Evolutionary conservation across 2,888 invertebrate species (phyloP).

Genomic region (Nudaria mundana): DNA sequence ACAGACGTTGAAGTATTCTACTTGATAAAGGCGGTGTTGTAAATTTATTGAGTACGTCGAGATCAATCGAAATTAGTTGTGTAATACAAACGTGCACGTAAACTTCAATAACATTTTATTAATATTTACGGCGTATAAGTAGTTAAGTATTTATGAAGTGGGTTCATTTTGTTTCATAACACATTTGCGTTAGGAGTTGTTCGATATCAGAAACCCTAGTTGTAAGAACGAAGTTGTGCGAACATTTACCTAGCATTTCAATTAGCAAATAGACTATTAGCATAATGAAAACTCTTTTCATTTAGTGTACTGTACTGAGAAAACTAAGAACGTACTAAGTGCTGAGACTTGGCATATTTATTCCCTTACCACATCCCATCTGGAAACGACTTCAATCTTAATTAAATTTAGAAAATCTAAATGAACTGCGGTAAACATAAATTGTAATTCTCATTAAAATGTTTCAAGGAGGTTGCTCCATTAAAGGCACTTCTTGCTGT

Average conservation of each 20-base stretch:
- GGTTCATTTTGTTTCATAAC: too few relatives aligned
- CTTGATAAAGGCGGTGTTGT: slow-evolving; percentile 28
- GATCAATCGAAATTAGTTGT: slow-evolving; percentile 34
- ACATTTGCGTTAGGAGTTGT: too few relatives aligned
- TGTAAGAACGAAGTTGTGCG: too few relatives aligned
- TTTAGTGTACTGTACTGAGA: too few relatives aligned
- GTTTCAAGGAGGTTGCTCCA: neutral
- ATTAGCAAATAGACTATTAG: too few relatives aligned
- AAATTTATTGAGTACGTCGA: slow-evolving; percentile 37
- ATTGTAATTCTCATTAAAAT: neutral
- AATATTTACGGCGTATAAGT: neutral
- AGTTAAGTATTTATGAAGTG: too few relatives aligned
- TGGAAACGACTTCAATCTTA: neutral
- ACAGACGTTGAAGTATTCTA: slow-evolving; percentile 21
- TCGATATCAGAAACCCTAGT: too few relatives aligned
- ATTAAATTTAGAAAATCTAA: slow-evolving; percentile 4
- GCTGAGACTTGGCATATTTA: neutral
- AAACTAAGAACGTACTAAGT: too few relatives aligned
- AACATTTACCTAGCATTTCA: too few relatives aligned
- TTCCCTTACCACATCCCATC: slow-evolving; percentile 3
- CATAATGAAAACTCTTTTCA: too few relatives aligned
- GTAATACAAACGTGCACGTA: too few relatives aligned
- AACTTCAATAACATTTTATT: too few relatives aligned
- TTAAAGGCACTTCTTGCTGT: neutral
- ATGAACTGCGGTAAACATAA: neutral